Evolutionary conservation across 2,797 vertebrate genomes (phyloP).

Genomic region (Micropoecilia bifurca): DNA sequence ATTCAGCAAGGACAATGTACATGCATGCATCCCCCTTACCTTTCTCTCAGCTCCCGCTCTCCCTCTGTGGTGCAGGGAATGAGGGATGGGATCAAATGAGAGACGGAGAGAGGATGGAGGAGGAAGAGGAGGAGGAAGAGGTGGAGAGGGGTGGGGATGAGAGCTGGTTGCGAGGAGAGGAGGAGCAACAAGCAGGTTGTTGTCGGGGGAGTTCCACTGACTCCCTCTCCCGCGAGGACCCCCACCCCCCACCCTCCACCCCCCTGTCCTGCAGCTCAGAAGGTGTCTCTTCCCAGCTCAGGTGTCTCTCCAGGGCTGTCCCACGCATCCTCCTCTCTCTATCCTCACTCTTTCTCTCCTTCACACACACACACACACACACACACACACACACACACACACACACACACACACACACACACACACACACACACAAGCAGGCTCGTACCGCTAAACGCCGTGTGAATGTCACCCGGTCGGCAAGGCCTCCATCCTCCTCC

Average conservation of each 20-base stretch:
- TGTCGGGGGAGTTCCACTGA: constrained; percentile 69
- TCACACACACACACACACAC: constrained; percentile 47
- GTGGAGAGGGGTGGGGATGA: constrained; percentile 48
- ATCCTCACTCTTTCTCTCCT: constrained; percentile 21
- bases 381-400: constrained; percentile 45
- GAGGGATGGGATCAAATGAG: constrained; percentile 74
- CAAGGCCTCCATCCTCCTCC: constrained; percentile 17
- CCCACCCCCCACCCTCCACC: too few species aligned
- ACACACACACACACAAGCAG: constrained; percentile 34
- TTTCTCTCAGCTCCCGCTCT: constrained; percentile 62
- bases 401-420: constrained; percentile 36
- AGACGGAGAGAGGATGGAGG: constrained; percentile 62
- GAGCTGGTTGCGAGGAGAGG: constrained; percentile 64
- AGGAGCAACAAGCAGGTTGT: constrained; percentile 77
- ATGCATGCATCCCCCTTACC: constrained; percentile 69
- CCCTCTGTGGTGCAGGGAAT: constrained; percentile 65
- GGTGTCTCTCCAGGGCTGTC: constrained; percentile 22
- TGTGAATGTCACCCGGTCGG: constrained; percentile 67
- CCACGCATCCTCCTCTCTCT: constrained; percentile 29
- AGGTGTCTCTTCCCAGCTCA: constrained; percentile 62
- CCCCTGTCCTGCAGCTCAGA: constrained; percentile 36
- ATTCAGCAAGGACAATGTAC: constrained; percentile 61
- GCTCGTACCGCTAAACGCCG: constrained; percentile 51
- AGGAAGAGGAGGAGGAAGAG: constrained; percentile 42
- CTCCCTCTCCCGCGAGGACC: constrained; percentile 58